Evolutionary conservation across 2,113 vertebrate species (phyloP), one percentile per base, ranked within the genome.

Genomic region (Mesitornis unicolor): DNA sequence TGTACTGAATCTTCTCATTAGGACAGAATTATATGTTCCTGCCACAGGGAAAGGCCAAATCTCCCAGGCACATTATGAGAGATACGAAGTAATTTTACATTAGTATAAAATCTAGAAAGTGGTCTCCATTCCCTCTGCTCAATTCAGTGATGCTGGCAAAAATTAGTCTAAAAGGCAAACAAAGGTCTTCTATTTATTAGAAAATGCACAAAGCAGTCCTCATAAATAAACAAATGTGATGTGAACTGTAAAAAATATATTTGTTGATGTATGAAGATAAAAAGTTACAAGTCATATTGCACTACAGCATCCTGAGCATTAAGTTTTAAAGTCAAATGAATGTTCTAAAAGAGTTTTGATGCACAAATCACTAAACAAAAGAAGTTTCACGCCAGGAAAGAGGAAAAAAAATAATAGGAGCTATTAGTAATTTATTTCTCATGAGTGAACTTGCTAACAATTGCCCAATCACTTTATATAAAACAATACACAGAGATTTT

Each of bases 391-490:
- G 53, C 57, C 7, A 83, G 17, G 29, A 65, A 93, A 61, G 20
- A 16, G 12, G 12, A 29, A 83, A 85, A 68, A 63, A 45, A 51
- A 5, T 68, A 35, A 45, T 40, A 45, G 10, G 14, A 45, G 6
- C 70, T 94, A 70, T 74, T 45, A 86, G 18, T 36, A 77, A 81
- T 90, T 90, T 67, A 45, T 77, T 93, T 86, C 38, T 84, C 47
- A 21, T 63, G 45, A 67, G 9, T 73, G 61, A 82, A 53, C 70
- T 94, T 51, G 13, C 48, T 95, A 65, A 9, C 54, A 36, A 31
- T 35, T 78, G 25, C 29, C 50, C 38, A 65, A 22, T 19, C 36
- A n/a, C 21, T 81, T 84, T 69, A 91, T 36, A 60, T 19, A 75
- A 83, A 90, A 69, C 7, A 36, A 60, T 48, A 79, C 18, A 76